Evolutionary conservation across 2,888 invertebrate genomes (phyloP).

Genomic region (Euphydryas editha): DNA sequence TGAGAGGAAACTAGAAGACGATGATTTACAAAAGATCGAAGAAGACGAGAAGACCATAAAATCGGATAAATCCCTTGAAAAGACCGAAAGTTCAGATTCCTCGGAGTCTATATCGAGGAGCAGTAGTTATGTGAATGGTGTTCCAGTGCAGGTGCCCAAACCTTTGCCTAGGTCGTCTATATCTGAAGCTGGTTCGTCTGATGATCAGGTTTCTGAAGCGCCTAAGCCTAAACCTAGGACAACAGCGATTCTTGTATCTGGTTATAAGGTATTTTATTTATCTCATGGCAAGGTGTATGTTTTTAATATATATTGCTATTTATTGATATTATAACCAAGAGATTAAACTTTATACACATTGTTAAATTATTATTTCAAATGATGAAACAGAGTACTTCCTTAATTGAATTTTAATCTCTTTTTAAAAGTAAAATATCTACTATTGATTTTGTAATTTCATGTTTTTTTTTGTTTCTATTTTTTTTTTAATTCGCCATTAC

Average conservation of each 20-base stretch:
- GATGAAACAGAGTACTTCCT: no score
- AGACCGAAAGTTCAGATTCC: constrained; percentile 67
- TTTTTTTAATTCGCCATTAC: no score
- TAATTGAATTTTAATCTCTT: no score
- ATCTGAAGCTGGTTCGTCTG: constrained; percentile 85
- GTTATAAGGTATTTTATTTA: constrained; percentile 88
- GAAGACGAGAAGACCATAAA: constrained; percentile 46
- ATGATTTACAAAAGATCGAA: constrained; percentile 38
- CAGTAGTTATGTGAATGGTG: constrained; percentile 72
- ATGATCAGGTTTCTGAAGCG: constrained; percentile 71
- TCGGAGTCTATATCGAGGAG: constrained; percentile 68
- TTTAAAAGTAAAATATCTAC: no score
- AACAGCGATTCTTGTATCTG: constrained; percentile 84
- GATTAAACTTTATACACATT: no score
- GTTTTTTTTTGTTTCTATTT: no score
- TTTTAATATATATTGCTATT: no score
- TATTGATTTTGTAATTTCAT: no score
- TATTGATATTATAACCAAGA: no score
- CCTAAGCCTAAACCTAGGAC: constrained; percentile 89
- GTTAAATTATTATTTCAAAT: no score
- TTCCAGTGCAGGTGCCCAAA: constrained; percentile 86
- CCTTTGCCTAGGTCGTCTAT: constrained; percentile 92
- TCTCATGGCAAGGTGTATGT: constrained; percentile 35
- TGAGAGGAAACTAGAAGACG: constrained; percentile 52
- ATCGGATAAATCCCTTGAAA: constrained; percentile 53